Conservation (phyloP, 2,888 invertebrate genomes). For the Idaea aversata region DNA sequence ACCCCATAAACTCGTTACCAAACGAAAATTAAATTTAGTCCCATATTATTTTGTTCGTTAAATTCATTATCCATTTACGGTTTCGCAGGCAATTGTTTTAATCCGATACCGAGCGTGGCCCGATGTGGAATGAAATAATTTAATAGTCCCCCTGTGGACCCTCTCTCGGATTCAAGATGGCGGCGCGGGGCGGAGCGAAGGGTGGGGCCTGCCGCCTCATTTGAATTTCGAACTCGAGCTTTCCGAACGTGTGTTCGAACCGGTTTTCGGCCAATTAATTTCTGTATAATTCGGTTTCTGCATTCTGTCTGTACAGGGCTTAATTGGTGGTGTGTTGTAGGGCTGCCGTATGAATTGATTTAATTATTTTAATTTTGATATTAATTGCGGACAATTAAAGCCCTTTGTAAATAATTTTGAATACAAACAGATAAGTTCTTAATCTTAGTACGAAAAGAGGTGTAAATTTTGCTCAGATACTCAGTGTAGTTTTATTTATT, state of each 20-base stretch:
- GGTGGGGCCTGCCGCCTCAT: conserved; percentile 78
- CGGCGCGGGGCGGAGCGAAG: conserved; percentile 72
- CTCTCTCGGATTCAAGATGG: conserved; percentile 72
- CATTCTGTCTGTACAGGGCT: conserved; percentile 51
- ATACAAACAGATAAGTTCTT: not conserved
- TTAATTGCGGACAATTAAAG: not conserved
- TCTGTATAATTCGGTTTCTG: conserved; percentile 69
- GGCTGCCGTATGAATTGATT: conserved; percentile 16
- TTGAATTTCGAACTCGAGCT: conserved; percentile 77
- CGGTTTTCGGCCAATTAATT: conserved; percentile 79
- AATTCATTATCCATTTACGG: conserved; percentile 79
- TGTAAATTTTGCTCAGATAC: too few relatives aligned
- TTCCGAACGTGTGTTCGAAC: conserved; percentile 75
- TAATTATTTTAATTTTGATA: not conserved
- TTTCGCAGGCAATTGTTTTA: conserved; percentile 79
- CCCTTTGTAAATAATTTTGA: not conserved
- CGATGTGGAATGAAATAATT: conserved; percentile 79
- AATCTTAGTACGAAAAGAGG: not conserved
- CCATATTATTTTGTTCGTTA: conserved; percentile 73
- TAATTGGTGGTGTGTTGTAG: conserved; percentile 48
- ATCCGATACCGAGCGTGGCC: conserved; percentile 76
- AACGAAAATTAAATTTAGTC: conserved; percentile 61
- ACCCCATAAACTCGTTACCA: conserved; percentile 14
- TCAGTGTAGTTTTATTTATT: too few relatives aligned
- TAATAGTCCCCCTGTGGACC: conserved; percentile 66